Evolutionary conservation across 2,113 vertebrate species (phyloP).

Genomic region (Corvus moneduloides): DNA sequence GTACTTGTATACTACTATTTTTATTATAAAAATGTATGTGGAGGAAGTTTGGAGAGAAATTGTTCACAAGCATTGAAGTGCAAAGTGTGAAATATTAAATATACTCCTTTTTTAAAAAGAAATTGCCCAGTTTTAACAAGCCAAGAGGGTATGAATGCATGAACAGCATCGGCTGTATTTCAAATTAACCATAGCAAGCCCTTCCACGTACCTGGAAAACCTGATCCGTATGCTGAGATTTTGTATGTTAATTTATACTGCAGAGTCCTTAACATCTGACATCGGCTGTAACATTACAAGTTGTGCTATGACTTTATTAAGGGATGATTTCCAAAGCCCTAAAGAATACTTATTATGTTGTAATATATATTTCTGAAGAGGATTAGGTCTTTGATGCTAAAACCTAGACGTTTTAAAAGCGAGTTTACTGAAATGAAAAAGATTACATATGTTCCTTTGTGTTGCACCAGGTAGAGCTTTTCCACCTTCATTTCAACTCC

Average conservation of each 20-base stretch:
- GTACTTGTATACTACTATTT: background rate
- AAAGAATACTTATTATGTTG: conserved; percentile 58
- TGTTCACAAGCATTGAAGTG: background rate
- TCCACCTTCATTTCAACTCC: conserved; percentile 33
- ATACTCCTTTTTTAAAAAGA: background rate
- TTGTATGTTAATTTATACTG: conserved; percentile 52
- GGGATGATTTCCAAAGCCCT: conserved; percentile 55
- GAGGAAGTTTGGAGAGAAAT: background rate
- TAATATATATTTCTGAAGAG: conserved; percentile 62
- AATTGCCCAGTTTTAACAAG: background rate
- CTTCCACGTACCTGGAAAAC: conserved; percentile 39
- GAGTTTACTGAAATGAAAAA: conserved; percentile 64
- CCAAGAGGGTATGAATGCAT: background rate
- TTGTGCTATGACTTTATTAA: conserved; percentile 63
- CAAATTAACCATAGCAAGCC: conserved; percentile 3
- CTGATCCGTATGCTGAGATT: background rate
- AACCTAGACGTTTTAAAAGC: conserved; percentile 37
- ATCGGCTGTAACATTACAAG: conserved; percentile 35
- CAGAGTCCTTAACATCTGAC: conserved; percentile 60
- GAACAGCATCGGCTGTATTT: background rate
- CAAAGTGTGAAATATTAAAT: background rate
- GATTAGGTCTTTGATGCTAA: conserved; percentile 61
- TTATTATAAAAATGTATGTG: background rate
- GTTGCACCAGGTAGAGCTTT: conserved; percentile 50
- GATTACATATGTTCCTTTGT: conserved; percentile 43